Conservation (phyloP, 1,140 invertebrate genomes). For the Scaptomyza hsui region DNA sequence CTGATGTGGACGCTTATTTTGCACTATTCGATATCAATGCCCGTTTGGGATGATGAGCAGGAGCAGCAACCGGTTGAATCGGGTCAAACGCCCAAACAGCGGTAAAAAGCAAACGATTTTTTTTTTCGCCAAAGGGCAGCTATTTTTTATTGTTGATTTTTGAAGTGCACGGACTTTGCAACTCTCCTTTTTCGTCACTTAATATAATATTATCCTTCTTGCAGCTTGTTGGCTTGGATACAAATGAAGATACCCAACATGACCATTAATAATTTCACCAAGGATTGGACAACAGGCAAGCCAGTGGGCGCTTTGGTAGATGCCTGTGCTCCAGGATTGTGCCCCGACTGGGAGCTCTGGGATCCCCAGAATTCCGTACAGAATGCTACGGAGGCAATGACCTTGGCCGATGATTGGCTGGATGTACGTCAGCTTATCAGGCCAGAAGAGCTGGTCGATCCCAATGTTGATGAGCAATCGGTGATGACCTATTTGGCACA, state of each 20-base stretch:
- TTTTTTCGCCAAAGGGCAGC: too few relatives aligned
- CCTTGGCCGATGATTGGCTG: slow-evolving; percentile 95
- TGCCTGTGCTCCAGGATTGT: slow-evolving; percentile 93
- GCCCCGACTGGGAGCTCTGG: slow-evolving; percentile 95
- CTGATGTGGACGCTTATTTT: slow-evolving; percentile 98
- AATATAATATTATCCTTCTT: slow-evolving; percentile 19
- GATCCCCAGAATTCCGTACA: slow-evolving; percentile 91
- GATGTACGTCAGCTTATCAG: slow-evolving; percentile 95
- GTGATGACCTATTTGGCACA: slow-evolving; percentile 99
- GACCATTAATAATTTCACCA: slow-evolving; percentile 95
- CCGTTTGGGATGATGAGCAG: slow-evolving; percentile 91
- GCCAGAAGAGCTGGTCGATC: slow-evolving; percentile 96
- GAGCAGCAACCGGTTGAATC: slow-evolving; percentile 85
- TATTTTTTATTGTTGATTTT: too few relatives aligned
- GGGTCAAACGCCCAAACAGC: slow-evolving; percentile 93
- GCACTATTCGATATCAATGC: slow-evolving; percentile 97
- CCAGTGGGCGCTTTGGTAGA: slow-evolving; percentile 96
- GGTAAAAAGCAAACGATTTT: slow-evolving; percentile 82
- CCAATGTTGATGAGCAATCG: slow-evolving; percentile 96
- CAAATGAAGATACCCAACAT: slow-evolving; percentile 92
- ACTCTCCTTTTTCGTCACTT: too few relatives aligned
- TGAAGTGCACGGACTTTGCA: too few relatives aligned
- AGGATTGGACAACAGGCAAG: slow-evolving; percentile 96
- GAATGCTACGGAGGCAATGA: slow-evolving; percentile 96
- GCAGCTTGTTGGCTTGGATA: slow-evolving; percentile 94